Base-by-base conservation (phyloP, 2,797 vertebrate genomes). In the Poliocrania exsul region DNA sequence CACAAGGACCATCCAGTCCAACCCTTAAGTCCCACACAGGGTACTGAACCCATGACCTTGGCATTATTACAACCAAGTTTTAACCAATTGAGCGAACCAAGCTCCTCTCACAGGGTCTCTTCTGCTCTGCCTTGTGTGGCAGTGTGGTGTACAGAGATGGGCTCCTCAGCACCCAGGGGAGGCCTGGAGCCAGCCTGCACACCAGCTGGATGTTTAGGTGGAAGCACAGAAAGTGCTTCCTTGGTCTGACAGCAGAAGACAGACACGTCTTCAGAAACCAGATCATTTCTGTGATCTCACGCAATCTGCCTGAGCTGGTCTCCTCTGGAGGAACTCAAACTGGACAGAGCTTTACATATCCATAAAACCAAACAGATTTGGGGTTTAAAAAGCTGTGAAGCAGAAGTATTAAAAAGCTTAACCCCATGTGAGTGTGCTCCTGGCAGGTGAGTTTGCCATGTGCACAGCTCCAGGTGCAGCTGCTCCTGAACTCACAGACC, bases 81-180 rank as follows among this genome's bases (percentile, higher is more conserved):
- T 40, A 40, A 40, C 40, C 40, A 40, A 40, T 7, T 16, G 40
- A 57, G 53, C 11, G 9, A 6, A 28, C 7, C 35, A 42, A 44
- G 25, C 17, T 47, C 16, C 47, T 24, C 26, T 71, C 37, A 35
- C 21, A 28, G 18, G 29, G 51, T 11, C 13, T 40, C 33, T 15
- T 35, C 16, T 24, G 6, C 35, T 26, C 35, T 9, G 24, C 9
- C 3, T 4, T 6, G 3, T 8, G 12, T 7, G 44, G 53, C 38
- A 86, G 44, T 0, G 9, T 1, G 14, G 4, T 1, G 20, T 6
- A 17, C 18, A 20, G 71, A 49, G 54, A 29, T 10, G 10, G n/a
- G 20, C 21, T 67, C 29, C 54, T 40, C 38, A 28, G 71, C 54
- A 29, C 42, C 25, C 6, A 44, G n/a, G 28, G 40, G 8, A 25